Base-by-base conservation (phyloP, 2,797 vertebrate species). In the Coregonus sp. region DNA sequence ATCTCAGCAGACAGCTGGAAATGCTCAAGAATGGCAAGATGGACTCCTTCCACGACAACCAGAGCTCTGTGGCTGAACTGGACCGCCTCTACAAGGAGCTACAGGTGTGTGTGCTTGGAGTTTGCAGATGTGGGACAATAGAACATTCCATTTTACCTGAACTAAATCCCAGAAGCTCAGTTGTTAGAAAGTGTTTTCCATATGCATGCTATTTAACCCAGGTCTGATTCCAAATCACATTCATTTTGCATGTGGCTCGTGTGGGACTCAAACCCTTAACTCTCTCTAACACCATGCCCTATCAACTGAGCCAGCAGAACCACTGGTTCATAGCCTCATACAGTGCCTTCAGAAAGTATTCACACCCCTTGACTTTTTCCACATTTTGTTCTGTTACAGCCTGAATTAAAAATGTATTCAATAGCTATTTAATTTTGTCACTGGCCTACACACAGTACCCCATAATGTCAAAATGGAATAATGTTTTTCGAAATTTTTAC, bases 31-130 rank as follows among this genome's bases (percentile, higher is more conserved):
- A 94, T 0, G 95, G 92, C 80, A 90, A 95, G 56, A 91, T 94
- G 20, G 96, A 97, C 1, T 93, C 95, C 76, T 93, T 95, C 86
- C 95, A 96, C 0, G 96, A 98, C 89, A 91, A 89, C 82, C 93
- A 92, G 85, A 91, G 87, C 81, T 93, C 93, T 0, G 92, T 93
- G 67, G 96, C 96, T 0, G 98, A 99, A 86, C 95, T 99, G 0
- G 98, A 99, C 77, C 93, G 94, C 1, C 94, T 99, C 12, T 97
- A 97, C 79, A 96, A 95, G 89, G 97, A 99, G 79, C 94, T 99
- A 84, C 97, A 99, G 97, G 98, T 99, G 92, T 90, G 95, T 67
- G 15, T 35, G 14, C 16, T 16, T 35, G 66, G 59, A 25, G 59
- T 63, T 63, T 25, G 59, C 59, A 20, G n/a, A 20, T 63, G n/a